Evolutionary conservation across 2,888 invertebrate genomes (phyloP), one percentile per base, ranked within the genome.

Genomic region (Phengaris alcon): DNA sequence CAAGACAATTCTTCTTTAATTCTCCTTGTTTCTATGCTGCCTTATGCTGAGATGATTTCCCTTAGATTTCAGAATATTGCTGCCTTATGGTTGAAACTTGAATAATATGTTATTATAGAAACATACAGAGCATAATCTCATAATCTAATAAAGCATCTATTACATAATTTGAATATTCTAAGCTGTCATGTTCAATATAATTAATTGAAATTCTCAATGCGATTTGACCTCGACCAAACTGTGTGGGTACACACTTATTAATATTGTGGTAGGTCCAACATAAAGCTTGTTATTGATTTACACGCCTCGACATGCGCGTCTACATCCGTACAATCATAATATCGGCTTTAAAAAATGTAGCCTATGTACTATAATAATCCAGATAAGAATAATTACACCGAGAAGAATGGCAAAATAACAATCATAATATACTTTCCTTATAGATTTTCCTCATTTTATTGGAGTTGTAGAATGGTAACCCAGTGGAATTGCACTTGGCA

Each of bases 191-290:
- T 64, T 64, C 13, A 64, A 64, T 64, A 64, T 64, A 69, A 69
- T 69, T 48, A 69, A 69, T 46, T 69, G 48, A 48, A 69, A 69
- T 69, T 69, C 69, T 48, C 69, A 69, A 15, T 48, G 48, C 22
- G 48, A 48, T 48, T 46, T 69, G 69, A 69, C 69, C 48, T 69
- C 48, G 15, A 13, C n/a, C n/a, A 9, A n/a, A n/a, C 69, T 48
- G 69, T 59, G 59, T 48, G 69, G 15, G n/a, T 69, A 15, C 48
- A 46, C 48, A 15, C 48, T 13, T 48, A 69, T 15, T 69, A 10
- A 69, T 69, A 69, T 69, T 69, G 69, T 48, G 69, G 69, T 69
- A 48, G 69, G 69, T 48, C 69, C 64, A 64, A 64, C 44, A 15
- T n/a, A 48, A 48, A 59, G 22, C 15, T 59, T n/a, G 35, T 35